Evolutionary conservation across 2,113 vertebrate genomes (phyloP).

Genomic region (Catharus minimus): DNA sequence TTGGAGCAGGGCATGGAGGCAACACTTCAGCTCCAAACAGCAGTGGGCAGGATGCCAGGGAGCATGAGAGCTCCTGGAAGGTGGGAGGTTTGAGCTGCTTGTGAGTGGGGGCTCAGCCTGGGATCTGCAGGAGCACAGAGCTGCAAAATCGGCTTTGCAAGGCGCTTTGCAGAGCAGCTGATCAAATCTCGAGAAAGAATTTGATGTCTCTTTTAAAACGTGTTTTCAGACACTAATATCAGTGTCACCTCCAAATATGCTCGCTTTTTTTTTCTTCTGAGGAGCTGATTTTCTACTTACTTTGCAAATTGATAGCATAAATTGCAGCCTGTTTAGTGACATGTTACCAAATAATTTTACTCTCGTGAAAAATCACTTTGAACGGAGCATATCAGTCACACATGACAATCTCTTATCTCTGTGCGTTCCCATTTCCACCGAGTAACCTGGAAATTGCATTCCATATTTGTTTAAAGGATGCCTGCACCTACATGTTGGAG

Average conservation of each 20-base stretch:
- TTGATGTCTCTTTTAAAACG: neutral
- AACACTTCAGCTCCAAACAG: neutral
- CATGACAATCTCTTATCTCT: slow-evolving; percentile 27
- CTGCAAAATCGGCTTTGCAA: neutral
- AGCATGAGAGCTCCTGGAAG: neutral
- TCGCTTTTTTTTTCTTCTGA: neutral
- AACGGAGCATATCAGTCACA: slow-evolving; percentile 56
- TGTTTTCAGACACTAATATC: slow-evolving; percentile 33
- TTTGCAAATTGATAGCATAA: slow-evolving; percentile 57
- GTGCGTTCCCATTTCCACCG: neutral
- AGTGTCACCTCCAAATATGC: slow-evolving; percentile 48
- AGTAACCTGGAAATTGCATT: slow-evolving; percentile 2
- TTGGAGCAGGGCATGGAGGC: neutral
- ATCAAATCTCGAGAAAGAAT: neutral
- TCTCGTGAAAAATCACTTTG: slow-evolving; percentile 62
- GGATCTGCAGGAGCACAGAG: neutral
- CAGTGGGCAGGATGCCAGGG: neutral
- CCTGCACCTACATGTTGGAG: neutral
- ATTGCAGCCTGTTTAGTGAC: slow-evolving; percentile 69
- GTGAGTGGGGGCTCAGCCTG: neutral
- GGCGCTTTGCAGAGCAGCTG: neutral
- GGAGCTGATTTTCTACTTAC: slow-evolving; percentile 58
- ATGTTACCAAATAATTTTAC: slow-evolving; percentile 64
- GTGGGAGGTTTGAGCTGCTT: neutral
- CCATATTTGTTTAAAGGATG: neutral